A percentile compares a stretch with the other conserved stretches of the same genome.
Evolutionary conservation across 2,113 vertebrate species (phyloP).

Genomic region (Pachyramphus minor): DNA sequence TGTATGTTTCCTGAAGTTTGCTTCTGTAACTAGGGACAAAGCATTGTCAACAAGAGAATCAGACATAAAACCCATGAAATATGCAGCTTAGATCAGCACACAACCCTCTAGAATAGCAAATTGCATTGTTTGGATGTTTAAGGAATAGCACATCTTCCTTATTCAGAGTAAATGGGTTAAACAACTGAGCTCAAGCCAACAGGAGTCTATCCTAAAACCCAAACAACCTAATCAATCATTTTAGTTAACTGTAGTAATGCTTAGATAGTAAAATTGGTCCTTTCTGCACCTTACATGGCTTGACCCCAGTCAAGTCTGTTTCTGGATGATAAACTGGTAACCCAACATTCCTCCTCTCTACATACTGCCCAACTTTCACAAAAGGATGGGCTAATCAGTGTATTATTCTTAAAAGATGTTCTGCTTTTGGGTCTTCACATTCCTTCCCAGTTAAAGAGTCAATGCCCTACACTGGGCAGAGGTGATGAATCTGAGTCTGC

Average conservation of each 20-base stretch:
- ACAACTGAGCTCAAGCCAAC: background rate
- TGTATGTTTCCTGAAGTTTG: background rate
- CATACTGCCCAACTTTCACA: background rate
- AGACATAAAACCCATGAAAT: background rate
- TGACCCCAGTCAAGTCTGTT: background rate
- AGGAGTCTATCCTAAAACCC: background rate
- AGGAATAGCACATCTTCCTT: background rate
- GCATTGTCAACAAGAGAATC: background rate
- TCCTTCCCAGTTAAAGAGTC: background rate
- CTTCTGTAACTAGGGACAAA: background rate
- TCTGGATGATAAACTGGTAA: background rate
- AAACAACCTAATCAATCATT: background rate
- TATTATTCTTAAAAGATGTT: background rate
- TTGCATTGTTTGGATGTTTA: background rate
- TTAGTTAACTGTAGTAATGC: background rate
- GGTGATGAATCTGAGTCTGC: background rate
- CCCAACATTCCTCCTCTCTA: background rate
- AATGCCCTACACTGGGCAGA: background rate
- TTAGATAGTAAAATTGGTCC: background rate
- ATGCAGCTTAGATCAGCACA: background rate
- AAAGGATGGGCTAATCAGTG: background rate
- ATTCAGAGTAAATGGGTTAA: background rate
- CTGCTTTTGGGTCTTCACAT: background rate
- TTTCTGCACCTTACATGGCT: background rate
- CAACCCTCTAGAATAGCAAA: background rate